Base-by-base conservation (phyloP, 1,140 invertebrate species). In the Orius insidiosus region DNA sequence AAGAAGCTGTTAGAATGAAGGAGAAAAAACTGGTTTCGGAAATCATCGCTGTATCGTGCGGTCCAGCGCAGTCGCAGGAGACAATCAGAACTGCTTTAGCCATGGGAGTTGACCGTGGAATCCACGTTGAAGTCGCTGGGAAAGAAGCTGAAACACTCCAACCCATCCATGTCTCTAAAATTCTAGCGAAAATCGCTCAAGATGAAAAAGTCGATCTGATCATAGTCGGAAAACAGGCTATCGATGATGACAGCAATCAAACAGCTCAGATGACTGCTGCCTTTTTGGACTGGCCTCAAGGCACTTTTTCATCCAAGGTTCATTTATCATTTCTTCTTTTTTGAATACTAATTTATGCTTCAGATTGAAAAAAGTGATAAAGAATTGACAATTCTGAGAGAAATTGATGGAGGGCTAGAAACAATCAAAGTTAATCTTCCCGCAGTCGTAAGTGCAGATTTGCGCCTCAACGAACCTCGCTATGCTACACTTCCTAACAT, bases 401-500 rank as follows among this genome's bases (percentile, higher is more conserved):
- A 99, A 71, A 74, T 99, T 47, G 95, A 99, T 66, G 94, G 95
- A 39, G 95, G 95, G n/a, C 63, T 97, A 35, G 93, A 98, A 66
- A 82, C 78, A 0, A 75, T 98, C 31, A 87, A 85, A 63, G 74
- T 84, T 11, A 94, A 94, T 61, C 59, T 87, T 13, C 95, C 95
- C n/a, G 85, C 88, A 10, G 93, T 99, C 1, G 60, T 98, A 9
- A 96, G 92, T 55, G 84, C 92, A 7, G 95, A 98, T 71, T 71
- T 99, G 47, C 74, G 95, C 33, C 64, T 99, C 24, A 99, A 99
- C 63, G 92, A 97, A 61, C 95, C 95, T 18, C 72, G 94, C 54
- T 99, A 98, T 69, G 95, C 95, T 7, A 98, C 95, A 9, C 64
- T 99, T 39, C 95, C 95, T 4, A 99, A 98, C 64, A 99, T 98